Conservation (phyloP, 2,888 invertebrate genomes). For the Elysia crispata region DNA sequence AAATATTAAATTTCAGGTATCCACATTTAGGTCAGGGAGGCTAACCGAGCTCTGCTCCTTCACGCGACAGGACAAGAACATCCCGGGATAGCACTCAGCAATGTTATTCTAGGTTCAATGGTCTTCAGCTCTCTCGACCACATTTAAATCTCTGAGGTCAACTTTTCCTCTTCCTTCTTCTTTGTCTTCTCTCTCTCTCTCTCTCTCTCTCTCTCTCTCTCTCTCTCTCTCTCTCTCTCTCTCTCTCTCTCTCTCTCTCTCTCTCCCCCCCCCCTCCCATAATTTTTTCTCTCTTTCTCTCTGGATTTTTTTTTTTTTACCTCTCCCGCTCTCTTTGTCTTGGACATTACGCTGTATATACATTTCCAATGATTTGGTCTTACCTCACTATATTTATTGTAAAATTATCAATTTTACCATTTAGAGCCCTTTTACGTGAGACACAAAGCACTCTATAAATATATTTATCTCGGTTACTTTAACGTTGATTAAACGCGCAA, state of each 20-base stretch:
- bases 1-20: background rate
- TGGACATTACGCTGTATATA: too few species aligned
- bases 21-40: background rate
- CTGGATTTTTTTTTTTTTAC: too few species aligned
- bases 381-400: too few species aligned
- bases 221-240: conserved; percentile 26
- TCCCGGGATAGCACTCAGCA: too few species aligned
- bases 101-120: too few species aligned
- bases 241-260: conserved; percentile 24
- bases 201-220: conserved; percentile 15
- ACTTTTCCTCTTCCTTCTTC: background rate
- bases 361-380: too few species aligned
- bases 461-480: too few species aligned
- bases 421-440: too few species aligned
- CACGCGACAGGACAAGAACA: background rate
- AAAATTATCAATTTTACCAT: too few species aligned
- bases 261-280: background rate
- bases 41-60: background rate
- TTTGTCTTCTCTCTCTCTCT: background rate
- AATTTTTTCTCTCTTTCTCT: background rate
- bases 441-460: too few species aligned
- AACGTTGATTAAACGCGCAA: too few species aligned
- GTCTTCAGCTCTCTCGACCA: background rate
- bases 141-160: background rate
- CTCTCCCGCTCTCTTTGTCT: too few species aligned